Conservation (phyloP, 2,113 vertebrate genomes). For the Zosterops pallidus region DNA sequence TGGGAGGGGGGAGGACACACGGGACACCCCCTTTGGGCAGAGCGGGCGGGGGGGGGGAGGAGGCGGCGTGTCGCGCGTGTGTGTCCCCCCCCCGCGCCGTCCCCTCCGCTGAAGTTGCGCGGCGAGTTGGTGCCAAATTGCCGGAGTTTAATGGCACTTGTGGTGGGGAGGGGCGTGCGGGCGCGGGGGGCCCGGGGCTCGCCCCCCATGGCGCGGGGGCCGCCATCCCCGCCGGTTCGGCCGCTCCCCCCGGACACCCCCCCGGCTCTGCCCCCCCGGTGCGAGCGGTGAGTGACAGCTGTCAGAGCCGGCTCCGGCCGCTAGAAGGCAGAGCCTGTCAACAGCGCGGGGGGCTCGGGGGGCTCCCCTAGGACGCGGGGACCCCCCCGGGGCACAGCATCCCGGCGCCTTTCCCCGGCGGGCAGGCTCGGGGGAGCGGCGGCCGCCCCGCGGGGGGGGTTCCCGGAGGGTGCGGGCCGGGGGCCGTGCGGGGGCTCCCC, state of each 20-base stretch:
- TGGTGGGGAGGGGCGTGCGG: conserved; percentile 35
- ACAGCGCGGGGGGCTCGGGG: conserved; percentile 1
- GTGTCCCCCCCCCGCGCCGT: conserved; percentile 42
- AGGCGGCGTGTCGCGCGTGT: neutral
- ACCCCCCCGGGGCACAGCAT: conserved; percentile 46
- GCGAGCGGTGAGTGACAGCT: conserved; percentile 64
- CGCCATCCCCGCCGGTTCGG: neutral
- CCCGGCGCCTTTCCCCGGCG: conserved; percentile 13
- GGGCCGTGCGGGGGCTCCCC: neutral
- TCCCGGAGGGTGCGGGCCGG: too few species aligned
- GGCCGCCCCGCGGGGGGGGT: neutral
- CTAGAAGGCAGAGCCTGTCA: conserved; percentile 35
- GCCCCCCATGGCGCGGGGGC: neutral
- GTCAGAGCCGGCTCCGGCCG: conserved; percentile 50
- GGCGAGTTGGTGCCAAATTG: conserved; percentile 36
- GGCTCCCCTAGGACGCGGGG: neutral
- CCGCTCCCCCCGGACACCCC: neutral
- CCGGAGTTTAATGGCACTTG: conserved; percentile 27
- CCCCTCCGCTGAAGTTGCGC: conserved; percentile 49
- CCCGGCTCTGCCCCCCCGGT: neutral
- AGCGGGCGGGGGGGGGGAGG: neutral
- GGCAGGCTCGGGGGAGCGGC: neutral
- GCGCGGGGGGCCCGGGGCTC: conserved; percentile 1
- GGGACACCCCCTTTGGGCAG: conserved; percentile 11
- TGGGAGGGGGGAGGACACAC: conserved; percentile 60